These are phyloP conservation scores for Phrynocephalus vlangalii DNA, from an alignment of 2,797 vertebrate genomes.

Conservation along the genomic window DNA sequence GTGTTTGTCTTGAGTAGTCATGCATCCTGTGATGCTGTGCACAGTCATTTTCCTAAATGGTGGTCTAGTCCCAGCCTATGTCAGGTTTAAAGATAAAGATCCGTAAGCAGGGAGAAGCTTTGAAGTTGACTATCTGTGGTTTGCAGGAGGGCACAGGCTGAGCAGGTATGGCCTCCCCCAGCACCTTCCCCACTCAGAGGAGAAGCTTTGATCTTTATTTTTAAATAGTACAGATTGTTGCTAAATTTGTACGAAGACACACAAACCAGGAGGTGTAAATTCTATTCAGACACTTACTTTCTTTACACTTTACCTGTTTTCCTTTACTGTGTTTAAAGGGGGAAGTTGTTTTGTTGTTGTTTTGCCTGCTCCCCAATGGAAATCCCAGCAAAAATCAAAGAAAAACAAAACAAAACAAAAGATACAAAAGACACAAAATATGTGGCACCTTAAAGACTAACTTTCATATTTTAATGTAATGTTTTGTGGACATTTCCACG, in stretches of 20 bases:
- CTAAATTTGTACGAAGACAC: background rate
- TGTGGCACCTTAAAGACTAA: no score
- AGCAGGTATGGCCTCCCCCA: no score
- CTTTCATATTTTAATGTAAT: no score
- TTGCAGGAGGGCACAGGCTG: background rate
- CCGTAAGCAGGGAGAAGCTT: background rate
- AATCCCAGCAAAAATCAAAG: no score
- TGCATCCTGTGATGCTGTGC: background rate
- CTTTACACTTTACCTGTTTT: background rate
- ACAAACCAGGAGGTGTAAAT: background rate
- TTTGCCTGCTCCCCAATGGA: no score
- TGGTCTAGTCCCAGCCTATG: no score
- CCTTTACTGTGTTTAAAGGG: no score
- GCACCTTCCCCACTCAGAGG: background rate
- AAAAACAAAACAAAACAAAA: no score
- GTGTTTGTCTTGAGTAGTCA: background rate
- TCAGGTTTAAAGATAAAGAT: background rate
- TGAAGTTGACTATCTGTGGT: background rate
- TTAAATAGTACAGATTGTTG: background rate
- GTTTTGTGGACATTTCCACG: no score
- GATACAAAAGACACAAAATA: no score
- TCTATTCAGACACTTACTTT: background rate
- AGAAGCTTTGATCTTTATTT: background rate
- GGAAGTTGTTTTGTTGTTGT: background rate
- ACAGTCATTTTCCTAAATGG: background rate